Evolutionary conservation across 2,888 invertebrate species (phyloP).

Genomic region (Cephonodes hylas): DNA sequence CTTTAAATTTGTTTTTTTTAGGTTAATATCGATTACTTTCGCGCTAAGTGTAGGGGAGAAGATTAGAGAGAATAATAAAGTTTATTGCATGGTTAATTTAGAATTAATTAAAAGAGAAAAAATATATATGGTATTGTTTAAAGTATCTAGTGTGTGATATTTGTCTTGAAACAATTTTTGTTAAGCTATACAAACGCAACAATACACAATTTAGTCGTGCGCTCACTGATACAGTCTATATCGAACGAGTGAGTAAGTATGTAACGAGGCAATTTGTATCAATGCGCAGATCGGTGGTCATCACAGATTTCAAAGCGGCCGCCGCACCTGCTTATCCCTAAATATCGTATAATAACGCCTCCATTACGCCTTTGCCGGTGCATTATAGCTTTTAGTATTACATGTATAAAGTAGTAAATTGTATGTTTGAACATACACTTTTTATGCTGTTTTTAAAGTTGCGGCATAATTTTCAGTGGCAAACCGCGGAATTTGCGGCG

Average conservation of each 20-base stretch:
- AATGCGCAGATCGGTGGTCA: constrained; percentile 59
- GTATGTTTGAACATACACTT: not conserved
- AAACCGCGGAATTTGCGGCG: constrained; percentile 67
- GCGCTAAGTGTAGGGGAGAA: too few relatives aligned
- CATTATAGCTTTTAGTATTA: constrained; percentile 22
- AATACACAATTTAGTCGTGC: not conserved
- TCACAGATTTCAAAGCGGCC: constrained; percentile 62
- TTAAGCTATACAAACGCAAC: not conserved
- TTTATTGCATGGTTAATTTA: too few relatives aligned
- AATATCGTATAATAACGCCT: constrained; percentile 59
- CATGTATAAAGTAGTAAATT: constrained; percentile 27
- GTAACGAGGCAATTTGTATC: constrained; percentile 70
- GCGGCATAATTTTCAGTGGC: constrained; percentile 54
- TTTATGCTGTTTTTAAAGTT: constrained; percentile 31
- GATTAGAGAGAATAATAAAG: not conserved
- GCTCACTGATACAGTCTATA: constrained; percentile 14
- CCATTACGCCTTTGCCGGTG: constrained; percentile 21
- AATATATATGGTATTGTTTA: not conserved
- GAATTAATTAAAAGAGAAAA: too few relatives aligned
- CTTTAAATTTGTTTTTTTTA: too few relatives aligned
- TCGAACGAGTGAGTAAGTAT: constrained; percentile 32
- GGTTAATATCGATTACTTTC: too few relatives aligned
- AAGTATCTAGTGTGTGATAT: not conserved
- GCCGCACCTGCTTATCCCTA: constrained; percentile 69
- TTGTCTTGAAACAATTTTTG: not conserved